Evolutionary conservation across 2,113 vertebrate species (phyloP), one percentile per base, ranked within the genome.

Genomic region (Fukomys damarensis): DNA sequence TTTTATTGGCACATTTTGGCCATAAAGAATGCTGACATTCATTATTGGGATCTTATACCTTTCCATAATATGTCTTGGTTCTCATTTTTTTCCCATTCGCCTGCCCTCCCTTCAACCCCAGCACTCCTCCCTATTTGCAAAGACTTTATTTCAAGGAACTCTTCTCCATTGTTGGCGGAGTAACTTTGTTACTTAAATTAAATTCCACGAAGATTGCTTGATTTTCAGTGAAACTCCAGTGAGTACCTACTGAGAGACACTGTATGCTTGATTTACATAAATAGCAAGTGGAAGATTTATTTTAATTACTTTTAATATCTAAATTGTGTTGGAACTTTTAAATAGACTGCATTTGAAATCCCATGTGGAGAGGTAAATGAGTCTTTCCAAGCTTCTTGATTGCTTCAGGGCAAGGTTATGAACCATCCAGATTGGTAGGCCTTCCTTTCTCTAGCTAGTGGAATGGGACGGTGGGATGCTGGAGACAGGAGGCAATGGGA

Each of bases 251-350:
- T 30, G 86, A 91, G 95, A 96, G 54, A 94, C 19, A 63, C 61
- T 68, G 7, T 92, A 61, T 94, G 76, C 70, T 91, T 95, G 84
- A 96, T 95, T 96, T 93, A 94, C 58, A 52, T 61, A 94, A 92
- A 97, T 81, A 87, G 38, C 84, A 89, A 89, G 84, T 72, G 76
- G 94, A 93, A 82, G 19, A 61, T 89, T 96, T 77, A 49, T 91
- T 97, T 97, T 96, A 96, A 95, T 97, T 97, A 89, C 79, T 80
- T 96, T 76, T 93, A 89, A 72, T 96, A 77, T 85, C 65, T 92
- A 92, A 89, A 91, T 96, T 96, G 38, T 93, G 46, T 49, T 89
- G 70, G 46, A 72, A 92, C 52, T 89, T 95, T 86, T 66, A 97
- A 89, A 86, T 95, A 92, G 66, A 32, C 70, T 77, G n/a, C 49